Percentiles rank a stretch among this genome's conserved stretches.
Conservation (phyloP, 2,113 vertebrate genomes). For the Siniperca chuatsi region DNA sequence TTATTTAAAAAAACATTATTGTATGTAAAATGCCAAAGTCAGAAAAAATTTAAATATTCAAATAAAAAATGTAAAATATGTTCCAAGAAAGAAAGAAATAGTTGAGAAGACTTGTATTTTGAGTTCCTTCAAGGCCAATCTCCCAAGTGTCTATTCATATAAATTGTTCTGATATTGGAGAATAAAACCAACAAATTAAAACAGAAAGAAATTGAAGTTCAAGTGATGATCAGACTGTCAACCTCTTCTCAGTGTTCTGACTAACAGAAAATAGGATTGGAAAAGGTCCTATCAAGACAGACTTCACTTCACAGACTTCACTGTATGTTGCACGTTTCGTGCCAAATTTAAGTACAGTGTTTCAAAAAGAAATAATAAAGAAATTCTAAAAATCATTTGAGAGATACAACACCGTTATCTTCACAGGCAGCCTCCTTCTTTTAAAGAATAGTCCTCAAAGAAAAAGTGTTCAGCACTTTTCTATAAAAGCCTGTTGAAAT, state of each 20-base stretch:
- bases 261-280: not conserved
- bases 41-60: not conserved
- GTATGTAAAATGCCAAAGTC: not conserved
- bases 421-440: not conserved
- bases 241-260: not conserved
- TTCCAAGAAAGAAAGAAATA: not conserved
- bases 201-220: constrained; percentile 5
- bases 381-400: not conserved
- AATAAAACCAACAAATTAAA: constrained; percentile 21
- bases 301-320: not conserved
- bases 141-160: constrained; percentile 7
- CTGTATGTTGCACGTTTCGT: not conserved
- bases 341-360: not conserved
- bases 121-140: not conserved
- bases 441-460: not conserved
- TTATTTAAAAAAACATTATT: not conserved
- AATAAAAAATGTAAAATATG: not conserved
- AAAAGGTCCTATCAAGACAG: not conserved
- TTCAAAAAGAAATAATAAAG: not conserved
- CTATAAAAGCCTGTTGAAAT: not conserved
- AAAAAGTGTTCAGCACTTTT: not conserved
- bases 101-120: not conserved
- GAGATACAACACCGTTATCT: not conserved
- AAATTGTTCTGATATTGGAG: not conserved
- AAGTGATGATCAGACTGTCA: constrained; percentile 8